Evolutionary conservation across 2,888 invertebrate species (phyloP), one percentile per base, ranked within the genome.

Genomic region (Lithophane socia): DNA sequence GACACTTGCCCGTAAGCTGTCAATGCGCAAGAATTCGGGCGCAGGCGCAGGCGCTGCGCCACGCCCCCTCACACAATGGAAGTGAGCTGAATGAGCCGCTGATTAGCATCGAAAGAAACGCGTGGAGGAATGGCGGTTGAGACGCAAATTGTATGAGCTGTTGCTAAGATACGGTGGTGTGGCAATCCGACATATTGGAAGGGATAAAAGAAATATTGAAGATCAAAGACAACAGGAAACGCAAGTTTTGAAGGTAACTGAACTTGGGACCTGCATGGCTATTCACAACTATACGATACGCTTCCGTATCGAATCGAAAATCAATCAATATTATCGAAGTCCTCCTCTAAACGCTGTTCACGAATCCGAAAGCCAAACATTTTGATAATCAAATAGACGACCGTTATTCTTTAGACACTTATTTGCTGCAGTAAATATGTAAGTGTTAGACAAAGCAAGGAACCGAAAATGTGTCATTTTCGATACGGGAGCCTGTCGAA

Each of bases 11-110:
- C 66, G 77, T 60, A 76, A 78, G 82, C 84, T 89, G 93, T 92
- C 90, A 92, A 87, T 86, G 87, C 77, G 77, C 87, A 92, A 91
- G 94, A 94, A 94, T 95, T 93, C 91, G 91, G 94, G 94, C 89
- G 93, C 88, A 92, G 94, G 94, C 89, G 93, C 88, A 92, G 89
- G 84, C 73, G 56, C 84, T 58, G 83, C 73, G 89, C 88, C 90
- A 90, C 92, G 89, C 89, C 91, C 86, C 67, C 83, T 81, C 79
- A 75, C 85, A 90, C 89, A 90, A 90, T 90, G 80, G 85, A 85
- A 86, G 72, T 83, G 84, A 68, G 71, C 83, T 80, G 84, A 82
- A 84, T 77, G 80, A 77, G 47, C 61, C 61, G 61, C 80, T 83
- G 86, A 88, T 86, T 86, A 82, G 61, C 82, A 85, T 82, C 80